Evolutionary conservation across 1,140 invertebrate species (phyloP), one percentile per base, ranked within the genome.

Genomic region (Euwallacea similis): DNA sequence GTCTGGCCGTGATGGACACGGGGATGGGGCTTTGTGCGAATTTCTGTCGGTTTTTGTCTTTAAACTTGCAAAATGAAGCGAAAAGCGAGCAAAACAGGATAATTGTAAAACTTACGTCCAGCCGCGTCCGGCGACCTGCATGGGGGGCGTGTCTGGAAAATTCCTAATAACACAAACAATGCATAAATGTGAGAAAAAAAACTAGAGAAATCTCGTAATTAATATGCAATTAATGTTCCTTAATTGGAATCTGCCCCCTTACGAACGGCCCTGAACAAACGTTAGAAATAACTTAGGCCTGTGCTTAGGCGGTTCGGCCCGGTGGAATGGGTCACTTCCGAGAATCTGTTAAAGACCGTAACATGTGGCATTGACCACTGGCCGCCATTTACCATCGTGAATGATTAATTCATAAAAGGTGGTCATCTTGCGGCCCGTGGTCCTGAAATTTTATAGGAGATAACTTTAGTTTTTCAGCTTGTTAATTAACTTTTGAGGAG

Each of bases 81-180:
- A 50, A 50, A 50, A 50, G 9, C 46, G 9, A 13, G 6, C 13
- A 50, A 56, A 50, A 13, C 13, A 6, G 13, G 13, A 50, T 50
- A 50, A 62, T 43, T 11, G 7, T 50, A 60, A 55, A 76, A 85
- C 85, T 85, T 82, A 86, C 85, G 84, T 85, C 84, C 84, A 86
- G 79, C 83, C 83, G 78, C 84, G 84, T 77, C 81, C 82, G 21
- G 21, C 21, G 76, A 85, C 78, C 76, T 83, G 84, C 80, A 76
- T 74, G n/a, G 73, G 66, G 53, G 83, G 83, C 68, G 82, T 81
- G 72, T 85, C 84, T 73, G 82, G 82, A 81, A 83, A 82, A 80
- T 81, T 81, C 79, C 85, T 85, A 82, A 59, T 84, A 85, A 75
- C 80, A 82, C 80, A 44, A 54, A 44, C 44, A 44, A 33, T 21